phyloP scores from a whole-genome alignment of 2,888 invertebrate species.

The Eretmocerus hayati region DNA sequence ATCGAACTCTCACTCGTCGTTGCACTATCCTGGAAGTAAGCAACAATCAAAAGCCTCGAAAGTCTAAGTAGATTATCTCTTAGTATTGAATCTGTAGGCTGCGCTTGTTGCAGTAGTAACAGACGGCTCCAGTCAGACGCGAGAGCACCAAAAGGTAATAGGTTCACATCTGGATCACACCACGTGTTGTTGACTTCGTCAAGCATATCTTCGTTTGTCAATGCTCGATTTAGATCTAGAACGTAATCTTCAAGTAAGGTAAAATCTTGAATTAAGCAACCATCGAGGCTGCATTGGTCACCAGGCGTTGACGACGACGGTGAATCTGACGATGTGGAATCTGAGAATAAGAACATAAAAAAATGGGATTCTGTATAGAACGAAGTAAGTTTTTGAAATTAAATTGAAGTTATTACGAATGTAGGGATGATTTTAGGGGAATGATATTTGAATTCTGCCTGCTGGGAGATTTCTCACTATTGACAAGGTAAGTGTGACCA shows the following conservation, averaged over 20 bases:
- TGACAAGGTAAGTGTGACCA: no score
- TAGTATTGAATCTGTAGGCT: slow-evolving; percentile 26
- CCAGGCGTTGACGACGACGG: no score
- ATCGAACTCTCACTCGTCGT: no score
- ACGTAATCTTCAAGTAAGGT: slow-evolving; percentile 12
- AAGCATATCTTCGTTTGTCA: no score
- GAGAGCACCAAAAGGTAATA: slow-evolving; percentile 29
- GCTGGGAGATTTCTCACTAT: no score
- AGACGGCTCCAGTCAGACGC: slow-evolving; percentile 32
- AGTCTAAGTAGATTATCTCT: slow-evolving; percentile 27
- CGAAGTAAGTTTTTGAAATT: no score
- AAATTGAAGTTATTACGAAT: no score
- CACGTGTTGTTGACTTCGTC: not conserved
- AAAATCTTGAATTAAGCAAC: slow-evolving; percentile 8
- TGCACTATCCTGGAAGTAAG: slow-evolving; percentile 18
- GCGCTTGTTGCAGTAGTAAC: slow-evolving; percentile 23
- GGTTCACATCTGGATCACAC: slow-evolving; percentile 13
- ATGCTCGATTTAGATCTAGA: slow-evolving; percentile 8
- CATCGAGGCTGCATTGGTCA: slow-evolving; percentile 2
- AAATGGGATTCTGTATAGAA: no score
- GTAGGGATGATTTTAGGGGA: no score
- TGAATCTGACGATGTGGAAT: no score
- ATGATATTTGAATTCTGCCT: no score
- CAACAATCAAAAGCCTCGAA: slow-evolving; percentile 27
- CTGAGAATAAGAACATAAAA: no score